These are phyloP conservation scores for Hippopotamus amphibius DNA, from an alignment of 2,113 vertebrate genomes.

Conservation along the genomic window DNA sequence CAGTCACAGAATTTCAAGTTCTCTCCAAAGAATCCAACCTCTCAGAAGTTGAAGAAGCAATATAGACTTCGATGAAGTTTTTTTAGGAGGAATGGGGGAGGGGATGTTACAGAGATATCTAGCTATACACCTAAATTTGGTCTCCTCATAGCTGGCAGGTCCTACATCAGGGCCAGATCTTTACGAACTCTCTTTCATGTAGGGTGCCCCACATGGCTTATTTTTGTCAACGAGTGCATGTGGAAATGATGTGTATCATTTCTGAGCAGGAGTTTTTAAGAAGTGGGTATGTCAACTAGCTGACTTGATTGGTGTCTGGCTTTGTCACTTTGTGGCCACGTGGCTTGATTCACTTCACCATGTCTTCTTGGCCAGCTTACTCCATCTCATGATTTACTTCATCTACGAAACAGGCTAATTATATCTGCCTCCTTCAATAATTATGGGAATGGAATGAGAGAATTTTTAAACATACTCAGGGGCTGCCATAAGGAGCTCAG, in stretches of 20 bases:
- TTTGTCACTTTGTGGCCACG: neutral
- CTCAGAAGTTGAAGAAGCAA: neutral
- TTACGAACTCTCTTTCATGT: neutral
- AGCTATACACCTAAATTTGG: neutral
- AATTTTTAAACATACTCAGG: neutral
- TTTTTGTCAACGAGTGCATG: neutral
- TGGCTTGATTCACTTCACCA: neutral
- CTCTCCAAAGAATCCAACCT: neutral
- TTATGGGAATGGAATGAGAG: neutral
- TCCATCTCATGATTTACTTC: neutral
- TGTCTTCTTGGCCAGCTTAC: neutral
- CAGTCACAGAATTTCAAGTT: constrained; percentile 14
- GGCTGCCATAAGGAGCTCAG: neutral
- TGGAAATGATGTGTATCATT: neutral
- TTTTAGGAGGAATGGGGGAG: neutral
- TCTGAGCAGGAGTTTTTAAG: neutral
- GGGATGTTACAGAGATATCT: neutral
- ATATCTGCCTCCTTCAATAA: neutral
- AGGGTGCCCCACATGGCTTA: neutral
- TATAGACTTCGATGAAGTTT: neutral
- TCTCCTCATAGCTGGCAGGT: neutral
- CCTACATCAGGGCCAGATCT: neutral
- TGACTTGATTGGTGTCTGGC: neutral
- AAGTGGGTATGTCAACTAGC: neutral
- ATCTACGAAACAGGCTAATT: neutral